Base-by-base conservation (phyloP, 2,797 vertebrate genomes). In the Nyctibius grandis region DNA sequence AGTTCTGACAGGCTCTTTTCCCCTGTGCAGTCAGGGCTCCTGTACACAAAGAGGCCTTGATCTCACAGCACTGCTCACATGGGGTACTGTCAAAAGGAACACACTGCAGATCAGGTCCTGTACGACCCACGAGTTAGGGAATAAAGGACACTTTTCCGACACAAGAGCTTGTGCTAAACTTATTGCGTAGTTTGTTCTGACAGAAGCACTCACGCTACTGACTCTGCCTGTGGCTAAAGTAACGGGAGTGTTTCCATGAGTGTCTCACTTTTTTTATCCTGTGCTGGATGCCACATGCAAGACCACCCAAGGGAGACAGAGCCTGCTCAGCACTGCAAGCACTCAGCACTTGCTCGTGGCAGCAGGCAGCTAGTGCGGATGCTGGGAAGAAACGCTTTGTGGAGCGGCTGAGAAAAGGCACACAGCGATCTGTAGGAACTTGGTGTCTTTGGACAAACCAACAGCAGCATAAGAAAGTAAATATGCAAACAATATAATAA, bases 121-220 rank as follows among this genome's bases (percentile, higher is more conserved):
- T 9, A 83, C 0, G 0, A 76, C 50, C 60, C 68, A 31, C 0
- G 1, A 48, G 14, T 15, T 64, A 36, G 3, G 4, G 60, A 64
- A 74, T 22, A 48, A 80, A 63, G 85, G n/a, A 48, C 40, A 42
- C 21, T 78, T 87, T 45, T 44, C 69, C 75, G 69, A 85, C 45
- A 23, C 3, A 9, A 50, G 15, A 94, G 40, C 28, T 83, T 48
- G 48, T 38, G 75, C 48, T 64, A 61, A 77, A 85, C 29, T 53
- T 42, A 6, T 0, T 25, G 13, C 1, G 19, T 7, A 38, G 64
- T n/a, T 91, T 74, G 23, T 25, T 89, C 60, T 67, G 50, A 56
- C 60, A 70, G 38, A 80, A 74, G 28, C 2, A 9, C 53, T 60
- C 33, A 2, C 15, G 36, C 60, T 81, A 12, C 68, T 72, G 56